Conservation (phyloP, 1,140 invertebrate genomes). For the Drosophila subobscura region DNA sequence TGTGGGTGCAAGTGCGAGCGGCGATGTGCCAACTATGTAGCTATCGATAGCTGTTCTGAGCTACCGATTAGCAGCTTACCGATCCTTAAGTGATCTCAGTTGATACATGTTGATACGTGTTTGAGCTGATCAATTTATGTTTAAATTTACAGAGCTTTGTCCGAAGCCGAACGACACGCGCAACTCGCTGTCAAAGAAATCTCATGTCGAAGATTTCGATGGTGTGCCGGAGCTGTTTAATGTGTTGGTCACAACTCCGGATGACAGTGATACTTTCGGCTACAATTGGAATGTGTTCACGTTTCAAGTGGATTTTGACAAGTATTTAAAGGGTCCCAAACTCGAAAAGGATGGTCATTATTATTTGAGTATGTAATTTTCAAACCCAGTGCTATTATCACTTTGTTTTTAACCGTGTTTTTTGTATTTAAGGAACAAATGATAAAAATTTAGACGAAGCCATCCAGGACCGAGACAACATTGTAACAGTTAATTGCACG, state of each 20-base stretch:
- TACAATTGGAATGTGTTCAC: conserved; percentile 91
- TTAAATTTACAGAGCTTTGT: conserved; percentile 89
- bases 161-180: conserved; percentile 91
- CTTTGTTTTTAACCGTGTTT: not conserved
- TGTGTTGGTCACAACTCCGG: conserved; percentile 89
- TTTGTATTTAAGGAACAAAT: conserved; percentile 37
- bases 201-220: conserved; percentile 93
- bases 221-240: conserved; percentile 93
- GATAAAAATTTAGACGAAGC: conserved; percentile 72
- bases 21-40: conserved; percentile 44
- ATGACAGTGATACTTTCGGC: conserved; percentile 75
- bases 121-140: not conserved
- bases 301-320: conserved; percentile 90
- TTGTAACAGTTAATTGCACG: conserved; percentile 93
- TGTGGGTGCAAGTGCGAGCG: conserved; percentile 29
- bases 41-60: conserved; percentile 68
- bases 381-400: not conserved
- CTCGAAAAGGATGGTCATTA: conserved; percentile 76
- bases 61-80: conserved; percentile 33
- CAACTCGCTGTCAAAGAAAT: conserved; percentile 89
- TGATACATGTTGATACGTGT: too few relatives aligned
- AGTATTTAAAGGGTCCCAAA: conserved; percentile 70
- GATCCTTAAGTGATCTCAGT: not conserved
- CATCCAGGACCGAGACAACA: conserved; percentile 83
- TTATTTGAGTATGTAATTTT: conserved; percentile 65